phyloP scores from a whole-genome alignment of 92 coral and sea anemone genomes.

The Porites lobata region DNA sequence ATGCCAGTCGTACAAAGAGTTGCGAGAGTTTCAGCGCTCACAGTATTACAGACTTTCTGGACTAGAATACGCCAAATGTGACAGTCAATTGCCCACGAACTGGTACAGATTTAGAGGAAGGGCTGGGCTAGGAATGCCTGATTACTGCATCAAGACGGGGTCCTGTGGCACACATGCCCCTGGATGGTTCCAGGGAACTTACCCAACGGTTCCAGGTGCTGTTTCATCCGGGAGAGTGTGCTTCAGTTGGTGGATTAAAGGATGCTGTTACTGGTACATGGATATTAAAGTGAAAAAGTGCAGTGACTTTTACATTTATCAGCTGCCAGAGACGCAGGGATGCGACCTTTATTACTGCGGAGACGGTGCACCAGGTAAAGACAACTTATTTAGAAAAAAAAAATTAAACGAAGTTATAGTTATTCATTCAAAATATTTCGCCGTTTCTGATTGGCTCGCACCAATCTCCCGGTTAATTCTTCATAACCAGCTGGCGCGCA shows the following conservation, averaged over 20 bases:
- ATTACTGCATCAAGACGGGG: conserved; percentile 3
- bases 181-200: conserved; percentile 39
- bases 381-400: neutral
- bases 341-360: conserved; percentile 45
- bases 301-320: conserved; percentile 26
- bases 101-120: conserved; percentile 48
- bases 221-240: conserved; percentile 23
- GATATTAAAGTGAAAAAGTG: conserved; percentile 26
- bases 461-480: too few species aligned
- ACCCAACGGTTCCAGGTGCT: neutral
- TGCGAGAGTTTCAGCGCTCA: conserved; percentile 36
- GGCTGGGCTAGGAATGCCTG: conserved; percentile 46
- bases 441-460: too few species aligned
- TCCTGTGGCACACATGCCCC: conserved; percentile 50
- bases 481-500: too few species aligned
- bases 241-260: conserved; percentile 9
- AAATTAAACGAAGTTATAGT: too few species aligned
- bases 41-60: neutral
- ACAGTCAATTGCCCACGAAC: neutral
- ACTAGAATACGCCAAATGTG: neutral
- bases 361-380: conserved; percentile 34
- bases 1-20: conserved; percentile 36
- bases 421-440: too few species aligned
- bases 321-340: neutral
- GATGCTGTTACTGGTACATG: conserved; percentile 24